A percentile compares a stretch with the other conserved stretches of the same genome.
Evolutionary conservation across 2,113 vertebrate genomes (phyloP).

Genomic region (Oncorhynchus clarkii): DNA sequence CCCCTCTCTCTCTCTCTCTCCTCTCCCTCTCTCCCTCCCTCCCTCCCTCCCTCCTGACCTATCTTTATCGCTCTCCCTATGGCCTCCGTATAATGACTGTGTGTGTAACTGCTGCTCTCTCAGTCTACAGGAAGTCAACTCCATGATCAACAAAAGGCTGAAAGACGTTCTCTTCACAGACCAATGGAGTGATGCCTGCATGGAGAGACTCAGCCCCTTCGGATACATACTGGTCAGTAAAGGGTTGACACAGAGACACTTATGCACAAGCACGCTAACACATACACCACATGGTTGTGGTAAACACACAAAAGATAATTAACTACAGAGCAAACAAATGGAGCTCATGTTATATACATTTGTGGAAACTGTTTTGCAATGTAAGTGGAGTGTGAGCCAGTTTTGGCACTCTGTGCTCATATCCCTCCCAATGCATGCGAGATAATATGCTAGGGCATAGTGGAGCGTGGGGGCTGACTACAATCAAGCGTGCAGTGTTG

Average conservation of each 20-base stretch:
- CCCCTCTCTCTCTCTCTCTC: slow-evolving; percentile 14
- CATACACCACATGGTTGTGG: background rate
- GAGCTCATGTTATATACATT: background rate
- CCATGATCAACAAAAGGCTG: slow-evolving; percentile 94
- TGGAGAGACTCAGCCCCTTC: slow-evolving; percentile 91
- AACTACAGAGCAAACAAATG: background rate
- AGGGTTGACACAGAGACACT: slow-evolving; percentile 35
- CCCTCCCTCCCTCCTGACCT: background rate
- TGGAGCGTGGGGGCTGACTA: slow-evolving; percentile 34
- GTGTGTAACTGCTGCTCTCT: slow-evolving; percentile 25
- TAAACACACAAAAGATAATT: background rate
- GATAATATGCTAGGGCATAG: slow-evolving; percentile 1
- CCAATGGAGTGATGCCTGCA: slow-evolving; percentile 97
- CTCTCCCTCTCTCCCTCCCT: slow-evolving; percentile 6
- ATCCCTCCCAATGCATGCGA: background rate
- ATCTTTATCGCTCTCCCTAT: slow-evolving; percentile 21
- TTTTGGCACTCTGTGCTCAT: background rate
- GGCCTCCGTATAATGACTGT: background rate
- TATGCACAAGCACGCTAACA: slow-evolving; percentile 15
- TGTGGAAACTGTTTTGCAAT: background rate
- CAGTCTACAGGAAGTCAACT: slow-evolving; percentile 97
- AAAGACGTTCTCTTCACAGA: slow-evolving; percentile 97
- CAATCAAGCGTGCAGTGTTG: slow-evolving; percentile 49
- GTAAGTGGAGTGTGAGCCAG: slow-evolving; percentile 15
- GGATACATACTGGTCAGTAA: slow-evolving; percentile 92